Evolutionary conservation across 2,888 invertebrate genomes (phyloP), one percentile per base, ranked within the genome.

Genomic region (Drosophila flavopinicola): DNA sequence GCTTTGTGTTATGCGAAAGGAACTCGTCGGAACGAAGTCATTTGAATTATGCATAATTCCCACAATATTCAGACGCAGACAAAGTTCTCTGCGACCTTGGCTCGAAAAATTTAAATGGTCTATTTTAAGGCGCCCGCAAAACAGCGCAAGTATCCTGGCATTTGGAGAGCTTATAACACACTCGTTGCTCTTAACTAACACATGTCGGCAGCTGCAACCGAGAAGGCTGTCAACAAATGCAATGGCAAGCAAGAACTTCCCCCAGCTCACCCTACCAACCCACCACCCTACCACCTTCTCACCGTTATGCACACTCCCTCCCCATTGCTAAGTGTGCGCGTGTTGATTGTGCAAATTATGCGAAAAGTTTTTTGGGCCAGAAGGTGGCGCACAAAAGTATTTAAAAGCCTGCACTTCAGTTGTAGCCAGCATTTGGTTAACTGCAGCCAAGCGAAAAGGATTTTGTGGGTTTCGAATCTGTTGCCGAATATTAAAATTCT

Each of bases 1-100:
- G n/a, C n/a, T n/a, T n/a, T n/a, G n/a, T n/a, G 20, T 20, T 20
- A 20, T 2, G 20, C 20, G 4, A 20, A 3, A 2, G 20, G 20
- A 20, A 32, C 39, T 51, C 37, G 39, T 33, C 32, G 29, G 20
- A 27, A 51, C 37, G 49, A 64, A 66, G 47, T 53, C 49, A 51
- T 49, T 65, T 72, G 51, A 83, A 83, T 80, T 85, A 79, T 84
- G 61, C 71, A 80, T 80, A 80, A 84, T 54, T 71, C 66, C 56
- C 38, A 41, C 59, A 10, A 4, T 23, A 35, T 53, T 53, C 9
- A 48, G 37, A 54, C 42, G 42, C 56, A 54, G 64, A 11, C 45
- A 65, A 85, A 78, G 48, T 85, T 78, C 61, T 61, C 3, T 27
- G n/a, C 32, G 45, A 38, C 51, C 41, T 60, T 48, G 54, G 35